phyloP scores from a whole-genome alignment of 2,113 vertebrate genomes.

The Emydura subglobosa region DNA sequence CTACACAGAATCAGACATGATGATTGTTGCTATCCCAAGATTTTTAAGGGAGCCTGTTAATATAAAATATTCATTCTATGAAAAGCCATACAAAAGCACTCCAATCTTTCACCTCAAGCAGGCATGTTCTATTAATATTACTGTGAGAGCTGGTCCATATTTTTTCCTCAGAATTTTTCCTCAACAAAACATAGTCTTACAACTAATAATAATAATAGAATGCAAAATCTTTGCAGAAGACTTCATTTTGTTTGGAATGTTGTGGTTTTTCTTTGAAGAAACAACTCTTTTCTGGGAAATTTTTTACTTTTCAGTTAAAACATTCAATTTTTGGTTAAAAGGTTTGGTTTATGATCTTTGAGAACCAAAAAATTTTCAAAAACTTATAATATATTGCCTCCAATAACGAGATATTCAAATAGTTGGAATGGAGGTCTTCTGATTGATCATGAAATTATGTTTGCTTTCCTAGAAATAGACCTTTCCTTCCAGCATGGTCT shows the following conservation, averaged over 20 bases:
- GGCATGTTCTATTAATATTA: slow-evolving; percentile 53
- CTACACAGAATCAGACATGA: slow-evolving; percentile 21
- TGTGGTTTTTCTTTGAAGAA: too few relatives aligned
- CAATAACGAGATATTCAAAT: background rate
- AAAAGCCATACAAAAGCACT: slow-evolving; percentile 55
- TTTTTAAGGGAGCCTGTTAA: slow-evolving; percentile 37
- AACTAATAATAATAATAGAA: background rate
- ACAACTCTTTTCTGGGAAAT: too few relatives aligned
- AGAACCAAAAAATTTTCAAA: background rate
- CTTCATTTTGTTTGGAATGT: background rate
- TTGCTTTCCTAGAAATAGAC: background rate
- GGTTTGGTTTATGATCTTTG: background rate
- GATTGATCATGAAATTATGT: background rate
- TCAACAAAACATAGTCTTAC: background rate
- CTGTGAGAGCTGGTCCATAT: slow-evolving; percentile 28
- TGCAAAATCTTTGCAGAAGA: background rate
- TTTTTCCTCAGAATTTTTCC: background rate
- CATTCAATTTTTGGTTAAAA: too few relatives aligned
- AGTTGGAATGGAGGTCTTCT: background rate
- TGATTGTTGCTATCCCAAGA: slow-evolving; percentile 26
- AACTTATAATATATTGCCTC: background rate
- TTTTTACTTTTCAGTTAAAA: too few relatives aligned
- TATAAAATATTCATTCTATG: slow-evolving; percentile 44
- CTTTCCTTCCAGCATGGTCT: background rate
- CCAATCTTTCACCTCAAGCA: slow-evolving; percentile 45